These are phyloP conservation scores for Petrocephalus schoutedeni DNA, from an alignment of 2,797 vertebrate genomes.

Conservation along the genomic window DNA sequence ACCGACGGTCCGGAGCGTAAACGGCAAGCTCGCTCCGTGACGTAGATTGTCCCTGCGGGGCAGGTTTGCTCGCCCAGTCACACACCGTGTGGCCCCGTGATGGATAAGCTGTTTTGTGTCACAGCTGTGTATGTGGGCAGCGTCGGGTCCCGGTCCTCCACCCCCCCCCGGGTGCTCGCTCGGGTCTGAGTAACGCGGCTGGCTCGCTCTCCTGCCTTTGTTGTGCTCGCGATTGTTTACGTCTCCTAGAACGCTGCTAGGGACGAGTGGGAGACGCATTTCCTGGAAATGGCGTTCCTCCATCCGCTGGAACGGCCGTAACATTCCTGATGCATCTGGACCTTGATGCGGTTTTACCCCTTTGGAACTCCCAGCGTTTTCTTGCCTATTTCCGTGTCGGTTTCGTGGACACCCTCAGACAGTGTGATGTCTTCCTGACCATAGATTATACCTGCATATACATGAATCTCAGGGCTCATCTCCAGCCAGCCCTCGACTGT, in stretches of 20 bases:
- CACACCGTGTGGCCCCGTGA: neutral
- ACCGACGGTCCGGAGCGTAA: neutral
- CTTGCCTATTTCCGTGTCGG: neutral
- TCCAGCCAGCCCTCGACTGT: neutral
- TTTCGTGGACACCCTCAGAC: neutral
- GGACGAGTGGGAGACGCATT: neutral
- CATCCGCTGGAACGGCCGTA: neutral
- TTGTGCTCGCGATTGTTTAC: neutral
- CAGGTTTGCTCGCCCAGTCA: neutral
- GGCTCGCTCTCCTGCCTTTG: neutral
- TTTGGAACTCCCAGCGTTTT: neutral
- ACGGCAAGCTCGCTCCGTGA: neutral
- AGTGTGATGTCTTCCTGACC: neutral
- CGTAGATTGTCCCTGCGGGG: neutral
- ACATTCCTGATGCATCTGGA: neutral
- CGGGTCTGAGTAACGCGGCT: neutral
- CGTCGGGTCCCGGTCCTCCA: neutral
- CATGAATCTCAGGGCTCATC: neutral
- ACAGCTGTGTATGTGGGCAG: neutral
- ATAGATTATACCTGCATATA: neutral
- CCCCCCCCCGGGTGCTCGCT: neutral
- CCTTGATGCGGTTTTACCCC: neutral
- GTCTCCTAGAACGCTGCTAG: conserved; percentile 4
- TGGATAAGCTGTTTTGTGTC: neutral
- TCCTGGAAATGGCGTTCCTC: neutral